phyloP scores from a whole-genome alignment of 2,113 vertebrate genomes.

The Ascaphus truei region DNA sequence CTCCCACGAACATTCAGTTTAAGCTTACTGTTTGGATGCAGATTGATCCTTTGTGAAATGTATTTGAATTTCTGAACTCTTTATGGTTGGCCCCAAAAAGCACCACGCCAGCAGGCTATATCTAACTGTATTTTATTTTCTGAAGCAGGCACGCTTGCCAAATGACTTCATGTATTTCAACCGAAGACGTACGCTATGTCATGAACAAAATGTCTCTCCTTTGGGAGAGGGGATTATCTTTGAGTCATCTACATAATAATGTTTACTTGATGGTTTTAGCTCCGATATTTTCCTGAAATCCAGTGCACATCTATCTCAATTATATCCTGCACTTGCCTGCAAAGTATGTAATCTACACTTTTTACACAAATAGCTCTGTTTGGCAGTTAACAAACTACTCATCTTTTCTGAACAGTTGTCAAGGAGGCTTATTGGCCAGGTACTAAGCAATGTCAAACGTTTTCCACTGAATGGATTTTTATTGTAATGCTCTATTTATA shows the following conservation, averaged over 20 bases:
- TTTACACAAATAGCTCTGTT: no score
- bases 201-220: background rate
- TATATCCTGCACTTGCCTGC: background rate
- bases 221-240: no score
- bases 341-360: background rate
- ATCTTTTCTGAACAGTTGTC: background rate
- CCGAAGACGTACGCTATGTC: background rate
- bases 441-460: background rate
- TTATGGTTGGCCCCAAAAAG: background rate
- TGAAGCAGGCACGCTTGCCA: background rate
- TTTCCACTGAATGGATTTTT: background rate
- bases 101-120: background rate
- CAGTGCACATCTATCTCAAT: background rate
- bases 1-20: conserved; percentile 26
- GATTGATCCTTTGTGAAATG: conserved; percentile 8
- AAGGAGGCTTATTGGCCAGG: background rate
- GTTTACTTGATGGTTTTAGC: no score
- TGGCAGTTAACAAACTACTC: background rate
- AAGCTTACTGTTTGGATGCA: conserved; percentile 18
- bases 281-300: no score
- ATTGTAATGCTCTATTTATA: conserved; percentile 8
- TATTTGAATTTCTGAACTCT: background rate
- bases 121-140: background rate
- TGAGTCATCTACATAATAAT: no score
- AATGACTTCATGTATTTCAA: background rate